These are phyloP conservation scores for Bellardia pandia DNA, from an alignment of 2,888 invertebrate genomes.

Conservation along the genomic window DNA sequence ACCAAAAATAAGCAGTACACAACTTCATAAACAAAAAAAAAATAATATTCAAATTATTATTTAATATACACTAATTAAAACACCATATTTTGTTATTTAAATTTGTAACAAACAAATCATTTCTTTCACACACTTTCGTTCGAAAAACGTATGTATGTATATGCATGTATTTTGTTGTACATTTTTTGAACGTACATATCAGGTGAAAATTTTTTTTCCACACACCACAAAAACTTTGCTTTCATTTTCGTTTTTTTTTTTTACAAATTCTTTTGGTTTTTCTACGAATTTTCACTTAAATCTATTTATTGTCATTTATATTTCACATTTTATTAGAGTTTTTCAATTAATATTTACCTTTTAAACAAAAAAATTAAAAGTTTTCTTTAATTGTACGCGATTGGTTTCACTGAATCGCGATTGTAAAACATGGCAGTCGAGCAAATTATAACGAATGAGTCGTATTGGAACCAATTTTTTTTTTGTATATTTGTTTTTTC, in stretches of 20 bases:
- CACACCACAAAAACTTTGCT: slow-evolving; percentile 40
- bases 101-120: too few relatives aligned
- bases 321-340: slow-evolving; percentile 28
- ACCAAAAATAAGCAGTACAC: slow-evolving; percentile 35
- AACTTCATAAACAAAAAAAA: slow-evolving; percentile 16
- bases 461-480: slow-evolving; percentile 34
- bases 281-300: slow-evolving; percentile 41
- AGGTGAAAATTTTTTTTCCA: slow-evolving; percentile 73
- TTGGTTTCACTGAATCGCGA: slow-evolving; percentile 77
- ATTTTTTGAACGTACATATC: slow-evolving; percentile 49
- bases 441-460: slow-evolving; percentile 74
- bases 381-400: slow-evolving; percentile 75
- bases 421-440: slow-evolving; percentile 78
- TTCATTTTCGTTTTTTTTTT: slow-evolving; percentile 48
- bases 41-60: background rate
- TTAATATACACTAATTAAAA: background rate
- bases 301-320: slow-evolving; percentile 40
- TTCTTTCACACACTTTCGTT: slow-evolving; percentile 36
- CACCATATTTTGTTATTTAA: background rate
- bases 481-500: slow-evolving; percentile 34
- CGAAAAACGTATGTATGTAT: slow-evolving; percentile 22
- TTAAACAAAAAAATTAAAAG: slow-evolving; percentile 76
- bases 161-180: slow-evolving; percentile 3
- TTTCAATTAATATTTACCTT: slow-evolving; percentile 76
- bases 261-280: slow-evolving; percentile 43